A percentile compares a stretch with the other conserved stretches of the same genome.
Conservation (phyloP, 2,113 vertebrate genomes). For the Oreotrochilus melanogaster region DNA sequence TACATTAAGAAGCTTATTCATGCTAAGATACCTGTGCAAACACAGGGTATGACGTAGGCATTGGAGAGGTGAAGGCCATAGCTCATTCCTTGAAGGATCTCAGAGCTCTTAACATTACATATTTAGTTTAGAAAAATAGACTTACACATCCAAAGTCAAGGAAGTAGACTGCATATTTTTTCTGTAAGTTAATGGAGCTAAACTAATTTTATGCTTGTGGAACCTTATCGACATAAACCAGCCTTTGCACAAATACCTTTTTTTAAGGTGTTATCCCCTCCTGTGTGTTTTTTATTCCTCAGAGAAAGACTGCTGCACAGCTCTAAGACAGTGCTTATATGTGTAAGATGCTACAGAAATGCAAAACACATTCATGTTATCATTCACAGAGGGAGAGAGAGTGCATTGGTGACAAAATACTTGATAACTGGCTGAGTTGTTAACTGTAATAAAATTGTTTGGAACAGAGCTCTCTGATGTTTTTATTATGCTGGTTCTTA, state of each 20-base stretch:
- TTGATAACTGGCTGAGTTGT: slow-evolving; percentile 37
- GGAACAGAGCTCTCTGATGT: background rate
- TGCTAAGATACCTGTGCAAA: background rate
- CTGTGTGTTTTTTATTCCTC: background rate
- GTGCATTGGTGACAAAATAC: background rate
- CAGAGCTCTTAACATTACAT: background rate
- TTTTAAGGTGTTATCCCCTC: background rate
- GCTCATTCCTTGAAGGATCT: background rate
- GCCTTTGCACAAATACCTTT: background rate
- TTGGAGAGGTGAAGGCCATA: background rate
- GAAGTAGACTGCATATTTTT: background rate
- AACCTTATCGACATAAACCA: background rate
- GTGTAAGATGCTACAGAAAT: background rate
- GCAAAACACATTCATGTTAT: background rate
- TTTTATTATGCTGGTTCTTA: slow-evolving; percentile 22
- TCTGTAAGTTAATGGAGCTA: background rate
- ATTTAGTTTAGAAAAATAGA: background rate
- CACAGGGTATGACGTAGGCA: background rate
- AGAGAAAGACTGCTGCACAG: background rate
- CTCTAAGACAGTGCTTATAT: background rate
- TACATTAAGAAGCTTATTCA: background rate
- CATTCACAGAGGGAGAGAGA: background rate
- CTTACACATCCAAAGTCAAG: background rate
- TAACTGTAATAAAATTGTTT: slow-evolving; percentile 23
- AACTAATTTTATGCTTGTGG: background rate